These are phyloP conservation scores for Scalopus aquaticus DNA, from an alignment of 2,113 vertebrate species.

Conservation along the genomic window DNA sequence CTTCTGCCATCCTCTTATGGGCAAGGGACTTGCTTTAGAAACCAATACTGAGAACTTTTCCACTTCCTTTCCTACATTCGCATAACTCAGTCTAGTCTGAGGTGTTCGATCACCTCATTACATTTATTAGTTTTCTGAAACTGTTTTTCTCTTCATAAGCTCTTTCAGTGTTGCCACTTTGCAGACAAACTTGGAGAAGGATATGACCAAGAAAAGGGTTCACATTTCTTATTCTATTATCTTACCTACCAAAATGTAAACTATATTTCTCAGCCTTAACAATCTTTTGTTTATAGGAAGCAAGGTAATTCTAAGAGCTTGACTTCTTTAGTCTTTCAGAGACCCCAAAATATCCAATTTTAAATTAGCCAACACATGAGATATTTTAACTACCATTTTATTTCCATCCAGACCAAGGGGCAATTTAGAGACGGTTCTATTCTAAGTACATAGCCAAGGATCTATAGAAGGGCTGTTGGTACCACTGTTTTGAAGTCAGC, in stretches of 20 bases:
- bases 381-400: slow-evolving; percentile 78
- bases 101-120: neutral
- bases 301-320: slow-evolving; percentile 38
- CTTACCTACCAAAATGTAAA: slow-evolving; percentile 30
- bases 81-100: accelerated
- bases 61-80: neutral
- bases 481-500: slow-evolving; percentile 57
- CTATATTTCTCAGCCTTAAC: slow-evolving; percentile 40
- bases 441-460: slow-evolving; percentile 58
- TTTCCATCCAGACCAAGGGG: slow-evolving; percentile 77
- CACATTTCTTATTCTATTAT: slow-evolving; percentile 18
- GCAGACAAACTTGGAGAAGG: neutral
- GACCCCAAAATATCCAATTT: slow-evolving; percentile 59
- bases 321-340: slow-evolving; percentile 31
- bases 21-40: neutral
- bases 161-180: neutral
- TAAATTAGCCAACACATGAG: slow-evolving; percentile 56
- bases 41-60: too few species aligned
- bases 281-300: slow-evolving; percentile 54
- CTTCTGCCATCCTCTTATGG: neutral
- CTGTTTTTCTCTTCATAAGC: neutral
- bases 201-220: neutral
- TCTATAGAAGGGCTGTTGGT: slow-evolving; percentile 4
- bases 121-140: neutral
- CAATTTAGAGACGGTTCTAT: slow-evolving; percentile 70